phyloP scores from a whole-genome alignment of 1,140 invertebrate species.

The Solenopsis fugax region DNA sequence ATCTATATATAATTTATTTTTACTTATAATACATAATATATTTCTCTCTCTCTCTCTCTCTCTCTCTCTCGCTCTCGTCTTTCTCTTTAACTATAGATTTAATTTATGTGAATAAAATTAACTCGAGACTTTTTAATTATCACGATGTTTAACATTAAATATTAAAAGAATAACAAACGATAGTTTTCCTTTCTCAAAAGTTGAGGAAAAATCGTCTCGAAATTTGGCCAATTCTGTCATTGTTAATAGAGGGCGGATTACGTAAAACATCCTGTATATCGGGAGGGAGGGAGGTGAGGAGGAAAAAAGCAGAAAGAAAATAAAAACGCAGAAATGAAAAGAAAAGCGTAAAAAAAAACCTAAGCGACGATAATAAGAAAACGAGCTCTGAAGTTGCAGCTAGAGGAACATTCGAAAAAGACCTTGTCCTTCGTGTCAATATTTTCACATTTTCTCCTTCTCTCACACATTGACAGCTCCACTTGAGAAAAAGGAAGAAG shows the following conservation, averaged over 20 bases:
- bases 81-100: not conserved
- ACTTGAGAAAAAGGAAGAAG: not conserved
- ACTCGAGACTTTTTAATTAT: not conserved
- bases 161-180: constrained; percentile 5
- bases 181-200: not conserved
- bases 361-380: not conserved
- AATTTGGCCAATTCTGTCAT: constrained; percentile 2
- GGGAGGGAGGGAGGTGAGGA: not conserved
- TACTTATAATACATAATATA: not conserved
- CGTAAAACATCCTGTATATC: constrained; percentile 23
- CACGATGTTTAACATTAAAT: not conserved
- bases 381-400: constrained; percentile 9
- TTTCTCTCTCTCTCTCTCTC: not conserved
- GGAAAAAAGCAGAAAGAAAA: not conserved
- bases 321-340: not conserved
- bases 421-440: constrained; percentile 13
- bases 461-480: not conserved
- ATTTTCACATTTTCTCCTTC: not conserved
- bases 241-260: not conserved
- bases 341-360: not conserved
- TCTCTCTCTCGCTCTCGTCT: not conserved
- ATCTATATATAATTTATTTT: constrained; percentile 16
- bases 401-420: constrained; percentile 17
- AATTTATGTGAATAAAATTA: constrained; percentile 20
- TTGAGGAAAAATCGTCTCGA: not conserved